Evolutionary conservation across 2,888 invertebrate species (phyloP).

Genomic region (Phaonia tiefii): DNA sequence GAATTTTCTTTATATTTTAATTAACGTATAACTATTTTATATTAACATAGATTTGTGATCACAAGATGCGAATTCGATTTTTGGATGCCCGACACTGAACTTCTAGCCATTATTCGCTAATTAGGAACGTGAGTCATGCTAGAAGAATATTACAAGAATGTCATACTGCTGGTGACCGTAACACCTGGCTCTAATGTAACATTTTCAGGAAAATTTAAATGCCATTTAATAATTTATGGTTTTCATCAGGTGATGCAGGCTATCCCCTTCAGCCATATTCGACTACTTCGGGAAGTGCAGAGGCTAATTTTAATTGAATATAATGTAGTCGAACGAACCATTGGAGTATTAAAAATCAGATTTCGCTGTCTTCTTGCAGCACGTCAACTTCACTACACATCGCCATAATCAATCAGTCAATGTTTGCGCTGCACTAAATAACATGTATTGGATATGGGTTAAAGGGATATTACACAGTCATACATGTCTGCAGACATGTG

Average conservation of each 20-base stretch:
- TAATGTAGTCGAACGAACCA: slow-evolving; percentile 50
- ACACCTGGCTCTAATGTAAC: slow-evolving; percentile 20
- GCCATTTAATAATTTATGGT: neutral
- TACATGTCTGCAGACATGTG: too few species aligned
- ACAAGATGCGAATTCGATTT: too few species aligned
- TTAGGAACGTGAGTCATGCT: slow-evolving; percentile 23
- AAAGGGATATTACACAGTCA: too few species aligned
- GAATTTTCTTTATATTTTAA: too few species aligned
- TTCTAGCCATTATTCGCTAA: slow-evolving; percentile 35
- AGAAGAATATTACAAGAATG: slow-evolving; percentile 28
- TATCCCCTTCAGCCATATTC: too few species aligned
- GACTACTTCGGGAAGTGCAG: too few species aligned
- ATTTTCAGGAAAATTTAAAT: neutral
- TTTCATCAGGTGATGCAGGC: slow-evolving; percentile 38
- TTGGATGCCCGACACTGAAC: slow-evolving; percentile 28
- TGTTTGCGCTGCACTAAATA: slow-evolving; percentile 28
- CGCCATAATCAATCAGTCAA: neutral
- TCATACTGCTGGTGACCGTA: slow-evolving; percentile 39
- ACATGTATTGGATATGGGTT: slow-evolving; percentile 29
- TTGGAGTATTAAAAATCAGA: slow-evolving; percentile 45
- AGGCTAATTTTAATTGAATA: slow-evolving; percentile 39
- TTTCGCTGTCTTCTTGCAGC: slow-evolving; percentile 43
- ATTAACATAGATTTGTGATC: too few species aligned
- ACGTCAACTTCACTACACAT: slow-evolving; percentile 18
- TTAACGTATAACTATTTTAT: too few species aligned